Conservation (phyloP, 2,113 vertebrate species). For the Proterorhinus semilunaris region DNA sequence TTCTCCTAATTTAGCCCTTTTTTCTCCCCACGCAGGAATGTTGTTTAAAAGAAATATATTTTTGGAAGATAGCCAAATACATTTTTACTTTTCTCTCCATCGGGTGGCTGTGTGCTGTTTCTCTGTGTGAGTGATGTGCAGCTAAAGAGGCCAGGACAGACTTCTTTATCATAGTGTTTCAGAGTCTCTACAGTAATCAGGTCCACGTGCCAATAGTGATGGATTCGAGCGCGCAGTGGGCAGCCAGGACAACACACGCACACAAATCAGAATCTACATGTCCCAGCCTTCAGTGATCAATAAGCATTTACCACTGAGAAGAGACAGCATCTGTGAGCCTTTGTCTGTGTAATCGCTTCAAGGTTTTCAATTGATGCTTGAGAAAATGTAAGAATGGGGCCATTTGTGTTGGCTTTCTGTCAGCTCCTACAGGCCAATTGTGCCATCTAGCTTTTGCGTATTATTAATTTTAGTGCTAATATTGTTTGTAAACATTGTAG, state of each 20-base stretch:
- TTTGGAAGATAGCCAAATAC: conserved; percentile 24
- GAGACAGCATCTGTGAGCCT: conserved; percentile 44
- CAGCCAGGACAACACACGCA: conserved; percentile 48
- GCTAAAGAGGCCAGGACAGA: conserved; percentile 71
- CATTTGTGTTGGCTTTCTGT: conserved; percentile 15
- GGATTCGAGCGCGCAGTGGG: conserved; percentile 63
- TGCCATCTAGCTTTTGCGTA: neutral
- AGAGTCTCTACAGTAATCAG: conserved; percentile 74
- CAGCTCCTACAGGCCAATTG: neutral
- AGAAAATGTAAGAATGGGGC: conserved; percentile 41
- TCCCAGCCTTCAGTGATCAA: conserved; percentile 69
- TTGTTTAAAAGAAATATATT: neutral
- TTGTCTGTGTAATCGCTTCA: conserved; percentile 54
- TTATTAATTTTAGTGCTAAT: neutral
- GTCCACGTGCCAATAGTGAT: conserved; percentile 79
- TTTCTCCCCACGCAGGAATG: conserved; percentile 7
- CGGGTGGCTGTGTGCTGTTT: conserved; percentile 22
- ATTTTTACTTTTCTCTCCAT: conserved; percentile 16
- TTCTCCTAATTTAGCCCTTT: conserved; percentile 15
- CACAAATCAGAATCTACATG: conserved; percentile 75
- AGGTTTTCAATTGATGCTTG: conserved; percentile 47
- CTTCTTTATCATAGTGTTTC: conserved; percentile 73
- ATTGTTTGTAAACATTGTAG: too few species aligned
- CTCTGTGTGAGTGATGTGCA: conserved; percentile 72
- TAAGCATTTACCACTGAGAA: conserved; percentile 71